These are phyloP conservation scores for Vombatus ursinus DNA, from an alignment of 2,113 vertebrate genomes.

Conservation along the genomic window DNA sequence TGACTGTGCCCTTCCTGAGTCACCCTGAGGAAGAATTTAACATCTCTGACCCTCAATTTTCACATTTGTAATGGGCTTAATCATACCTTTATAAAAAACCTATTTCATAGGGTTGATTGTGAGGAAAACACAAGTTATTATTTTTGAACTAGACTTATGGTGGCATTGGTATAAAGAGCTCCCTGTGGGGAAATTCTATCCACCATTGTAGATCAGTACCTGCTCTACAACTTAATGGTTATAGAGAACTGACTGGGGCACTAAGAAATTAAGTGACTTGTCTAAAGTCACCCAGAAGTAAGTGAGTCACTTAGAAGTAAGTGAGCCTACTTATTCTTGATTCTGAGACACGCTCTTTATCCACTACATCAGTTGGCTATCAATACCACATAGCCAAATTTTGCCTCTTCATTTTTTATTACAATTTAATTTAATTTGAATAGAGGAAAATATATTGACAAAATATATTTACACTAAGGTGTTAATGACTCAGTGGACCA, in stretches of 20 bases:
- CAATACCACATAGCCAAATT: too few species aligned
- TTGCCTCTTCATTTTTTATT: too few species aligned
- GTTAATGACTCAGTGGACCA: too few species aligned
- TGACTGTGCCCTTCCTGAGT: rapidly evolving
- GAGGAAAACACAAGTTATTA: rapidly evolving
- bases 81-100: too few species aligned
- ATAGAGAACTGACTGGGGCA: neutral
- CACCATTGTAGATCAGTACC: rapidly evolving
- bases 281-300: neutral
- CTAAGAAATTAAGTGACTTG: neutral
- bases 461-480: too few species aligned
- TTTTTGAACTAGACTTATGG: neutral
- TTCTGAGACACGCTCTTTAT: too few species aligned
- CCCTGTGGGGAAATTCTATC: too few species aligned
- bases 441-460: too few species aligned
- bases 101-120: neutral
- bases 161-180: neutral
- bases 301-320: too few species aligned
- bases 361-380: too few species aligned
- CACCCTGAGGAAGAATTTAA: neutral
- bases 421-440: too few species aligned
- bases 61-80: neutral
- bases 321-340: too few species aligned
- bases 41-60: constrained; percentile 10
- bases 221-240: neutral